Conservation (phyloP, 2,797 vertebrate genomes). For the Characodon lateralis region DNA sequence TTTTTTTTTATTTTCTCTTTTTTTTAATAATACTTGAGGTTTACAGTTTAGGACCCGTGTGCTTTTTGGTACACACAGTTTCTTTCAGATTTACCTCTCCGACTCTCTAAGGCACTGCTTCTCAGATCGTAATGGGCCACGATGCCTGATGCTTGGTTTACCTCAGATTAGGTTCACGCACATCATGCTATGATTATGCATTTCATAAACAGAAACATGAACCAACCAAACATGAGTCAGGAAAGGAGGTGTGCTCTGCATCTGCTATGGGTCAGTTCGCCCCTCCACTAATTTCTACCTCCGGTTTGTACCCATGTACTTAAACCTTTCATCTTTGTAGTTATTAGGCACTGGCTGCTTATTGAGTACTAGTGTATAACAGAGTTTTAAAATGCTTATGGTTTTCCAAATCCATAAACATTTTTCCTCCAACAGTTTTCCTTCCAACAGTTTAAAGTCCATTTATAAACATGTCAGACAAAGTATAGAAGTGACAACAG, state of each 20-base stretch:
- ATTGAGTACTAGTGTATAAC: background rate
- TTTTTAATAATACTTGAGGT: constrained; percentile 71
- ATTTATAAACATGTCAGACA: background rate
- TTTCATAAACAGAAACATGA: constrained; percentile 60
- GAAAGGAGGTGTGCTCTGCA: constrained; percentile 17
- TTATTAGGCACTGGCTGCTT: background rate
- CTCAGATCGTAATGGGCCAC: constrained; percentile 68
- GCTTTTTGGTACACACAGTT: constrained; percentile 72
- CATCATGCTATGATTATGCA: constrained; percentile 59
- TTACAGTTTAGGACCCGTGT: constrained; percentile 77
- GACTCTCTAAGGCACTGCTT: constrained; percentile 69
- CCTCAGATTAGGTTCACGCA: constrained; percentile 77
- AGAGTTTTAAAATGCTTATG: background rate
- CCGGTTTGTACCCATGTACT: background rate
- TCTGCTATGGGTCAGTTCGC: background rate
- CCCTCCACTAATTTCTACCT: background rate
- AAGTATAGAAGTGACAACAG: background rate
- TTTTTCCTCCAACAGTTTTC: too few relatives aligned
- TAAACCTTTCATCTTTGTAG: background rate
- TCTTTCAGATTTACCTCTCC: constrained; percentile 78
- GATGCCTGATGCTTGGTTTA: constrained; percentile 69
- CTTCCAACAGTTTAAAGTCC: background rate
- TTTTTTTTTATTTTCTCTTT: constrained; percentile 33
- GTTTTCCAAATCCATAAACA: background rate
- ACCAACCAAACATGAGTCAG: constrained; percentile 37